Evolutionary conservation across 2,888 invertebrate species (phyloP), one percentile per base, ranked within the genome.

Genomic region (Drosophila maculinotata): DNA sequence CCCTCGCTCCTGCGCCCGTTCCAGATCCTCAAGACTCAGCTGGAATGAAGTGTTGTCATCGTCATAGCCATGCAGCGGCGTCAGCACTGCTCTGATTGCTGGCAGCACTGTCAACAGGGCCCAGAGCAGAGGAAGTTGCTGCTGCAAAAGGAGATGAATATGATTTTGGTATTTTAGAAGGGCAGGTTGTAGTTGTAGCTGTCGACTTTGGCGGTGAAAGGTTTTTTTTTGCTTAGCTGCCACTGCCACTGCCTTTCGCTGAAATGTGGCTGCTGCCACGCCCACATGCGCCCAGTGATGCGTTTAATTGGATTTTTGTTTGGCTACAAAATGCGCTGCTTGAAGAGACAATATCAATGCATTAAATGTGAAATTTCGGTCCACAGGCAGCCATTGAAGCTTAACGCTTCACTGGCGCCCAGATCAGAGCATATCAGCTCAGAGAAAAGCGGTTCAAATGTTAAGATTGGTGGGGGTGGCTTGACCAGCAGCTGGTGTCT

Each of bases 1-100:
- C 6, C 95, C 95, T 28, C 93, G 93, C 88, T 96, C 96, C 92
- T 76, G 62, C 8, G 95, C 95, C 30, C 93, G 93, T 88, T 96
- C 95, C 69, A 96, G 95, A 90, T 96, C 96, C 89, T 95, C 95
- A 44, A 96, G 91, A 74, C 95, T 94, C 58, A 95, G 93, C 90
- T 95, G 95, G 88, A 69, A 73, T 1, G 64, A 63, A 1, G 80
- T 76, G n/a, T 69, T 73, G 30, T 87, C 89, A 36, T 89, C 89
- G 45, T 89, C 85, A 15, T 78, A 87, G 44, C 56, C 47, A 2
- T 51, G 68, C 12, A 25, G 41, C 4, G 31, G 59, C 12, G 60
- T 10, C 25, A 84, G 48, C 8, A 45, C 68, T 0, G 68, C 76
- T 17, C 30, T 51, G 8, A 36, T 36, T 0, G 44, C 48, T 9